Base-by-base conservation (phyloP, 2,888 invertebrate species). In the Caenorhabditis parvicauda region DNA sequence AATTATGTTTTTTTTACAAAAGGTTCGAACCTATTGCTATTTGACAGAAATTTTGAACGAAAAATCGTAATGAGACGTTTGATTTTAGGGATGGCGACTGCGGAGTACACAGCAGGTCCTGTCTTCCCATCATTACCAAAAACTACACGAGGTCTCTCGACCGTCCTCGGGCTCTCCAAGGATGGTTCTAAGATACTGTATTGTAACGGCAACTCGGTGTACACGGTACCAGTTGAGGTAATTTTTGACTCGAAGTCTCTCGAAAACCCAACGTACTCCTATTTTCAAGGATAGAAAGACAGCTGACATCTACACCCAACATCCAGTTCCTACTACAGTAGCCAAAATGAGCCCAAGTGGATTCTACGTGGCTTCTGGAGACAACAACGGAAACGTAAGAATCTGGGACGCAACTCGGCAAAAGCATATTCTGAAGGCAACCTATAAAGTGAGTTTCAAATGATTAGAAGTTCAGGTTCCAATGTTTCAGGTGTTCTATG, bases 341-440 rank as follows among this genome's bases (percentile, higher is more conserved):
- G 98, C 98, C 59, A 95, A 95, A 84, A 96, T 94, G 84, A 92
- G 95, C 22, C 96, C 95, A 6, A 92, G 91, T 83, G 93, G 96
- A 69, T 96, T 35, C 53, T 69, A 61, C 28, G 60, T 58, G 39
- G 69, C 66, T 14, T 67, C 69, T 7, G 66, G 66, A 1, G 69
- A 69, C 48, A 45, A 27, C 14, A 48, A 54, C 14, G 69, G 69
- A 5, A 69, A 63, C 45, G 57, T 69, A 24, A 88, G 95, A 17
- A 95, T 99, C 81, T 99, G 98, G 98, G 98, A 99, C 83, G 96
- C 96, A 0, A 91, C 93, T 0, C 82, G 79, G 53, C 49, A 54
- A 5, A 75, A 70, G 6, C 77, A 76, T 42, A 74, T 76, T 41
- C 57, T 80, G 27, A 80, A 81, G 48, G 44, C 50, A 6, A 54